Base-by-base conservation (phyloP, 2,113 vertebrate genomes). In the Calidris pygmaea region DNA sequence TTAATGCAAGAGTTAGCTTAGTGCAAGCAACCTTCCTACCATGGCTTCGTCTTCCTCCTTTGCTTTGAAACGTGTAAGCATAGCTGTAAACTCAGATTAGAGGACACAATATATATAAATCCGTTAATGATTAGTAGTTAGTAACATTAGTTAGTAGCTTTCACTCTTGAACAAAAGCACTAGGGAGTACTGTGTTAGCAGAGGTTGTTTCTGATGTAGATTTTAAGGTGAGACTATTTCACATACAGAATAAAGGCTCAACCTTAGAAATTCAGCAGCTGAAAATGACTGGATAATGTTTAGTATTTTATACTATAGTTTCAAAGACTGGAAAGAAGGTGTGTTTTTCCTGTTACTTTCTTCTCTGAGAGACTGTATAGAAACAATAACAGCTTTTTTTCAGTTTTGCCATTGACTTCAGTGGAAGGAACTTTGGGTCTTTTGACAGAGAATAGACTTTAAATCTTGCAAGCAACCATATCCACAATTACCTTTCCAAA, bases 401-500 rank as follows among this genome's bases (percentile, higher is more conserved):
- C n/a, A 62, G 32, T 56, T 82, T 89, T 91, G 50, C n/a, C 34
- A 48, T 56, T 82, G 43, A 63, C 48, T 89, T 77, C 72, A 83
- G 50, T 67, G 47, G 63, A 84, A 78, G 43, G n/a, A 90, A 30
- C 53, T 20, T 0, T 39, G 66, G 63, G 52, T n/a, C 32, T 91
- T 79, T 89, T 59, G 75, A 78, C 53, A 85, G 58, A 37, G 71
- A 89, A 91, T 12, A 53, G 58, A 29, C 66, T 79, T 83, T 79
- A 93, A 89, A 66, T 79, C 91, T 76, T 95, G 17, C 74, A 91
- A 66, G 74, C 0, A 0, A 68, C 71, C 37, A 10, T 65, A 87
- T 88, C 75, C 85, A 76, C 34, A 66, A 45, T 70, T 91, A 59
- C 71, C 26, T 95, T 81, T 79, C 78, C 58, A 83, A 96, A 87